phyloP scores from a whole-genome alignment of 2,797 vertebrate genomes.

The Poecilia gillii region DNA sequence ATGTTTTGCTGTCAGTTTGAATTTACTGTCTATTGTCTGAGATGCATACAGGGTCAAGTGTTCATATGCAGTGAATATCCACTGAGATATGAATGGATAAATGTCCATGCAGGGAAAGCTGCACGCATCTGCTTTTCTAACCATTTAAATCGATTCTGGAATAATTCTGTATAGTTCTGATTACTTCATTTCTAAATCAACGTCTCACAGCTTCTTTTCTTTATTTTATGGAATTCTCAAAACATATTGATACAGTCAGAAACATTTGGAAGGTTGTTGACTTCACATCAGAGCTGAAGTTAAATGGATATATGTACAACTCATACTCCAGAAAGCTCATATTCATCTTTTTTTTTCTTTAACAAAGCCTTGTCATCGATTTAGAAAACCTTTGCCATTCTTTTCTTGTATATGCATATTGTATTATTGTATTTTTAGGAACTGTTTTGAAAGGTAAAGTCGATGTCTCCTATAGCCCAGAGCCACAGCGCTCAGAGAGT shows the following conservation, averaged over 20 bases:
- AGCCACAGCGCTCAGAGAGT: conserved; percentile 38
- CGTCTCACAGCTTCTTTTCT: conserved; percentile 1
- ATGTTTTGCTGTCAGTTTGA: neutral
- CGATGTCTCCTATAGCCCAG: conserved; percentile 37
- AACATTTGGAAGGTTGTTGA: conserved; percentile 24
- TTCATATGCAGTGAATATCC: neutral
- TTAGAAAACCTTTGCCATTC: conserved; percentile 7
- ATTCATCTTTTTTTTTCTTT: conserved; percentile 7
- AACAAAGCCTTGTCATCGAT: conserved; percentile 18
- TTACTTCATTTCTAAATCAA: conserved; percentile 6
- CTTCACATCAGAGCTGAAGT: conserved; percentile 38
- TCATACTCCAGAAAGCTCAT: conserved; percentile 18
- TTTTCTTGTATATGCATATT: conserved; percentile 14
- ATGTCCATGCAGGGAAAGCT: neutral
- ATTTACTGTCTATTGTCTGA: neutral
- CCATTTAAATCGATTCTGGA: neutral
- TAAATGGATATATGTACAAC: conserved; percentile 13
- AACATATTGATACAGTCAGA: neutral
- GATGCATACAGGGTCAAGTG: neutral
- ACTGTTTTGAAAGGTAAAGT: conserved; percentile 37
- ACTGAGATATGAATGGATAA: neutral
- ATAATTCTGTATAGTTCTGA: neutral
- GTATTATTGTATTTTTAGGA: conserved; percentile 28
- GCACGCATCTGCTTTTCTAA: neutral
- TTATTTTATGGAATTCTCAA: conserved; percentile 9